phyloP scores from a whole-genome alignment of 2,797 vertebrate species.

The Crocidura indochinensis region DNA sequence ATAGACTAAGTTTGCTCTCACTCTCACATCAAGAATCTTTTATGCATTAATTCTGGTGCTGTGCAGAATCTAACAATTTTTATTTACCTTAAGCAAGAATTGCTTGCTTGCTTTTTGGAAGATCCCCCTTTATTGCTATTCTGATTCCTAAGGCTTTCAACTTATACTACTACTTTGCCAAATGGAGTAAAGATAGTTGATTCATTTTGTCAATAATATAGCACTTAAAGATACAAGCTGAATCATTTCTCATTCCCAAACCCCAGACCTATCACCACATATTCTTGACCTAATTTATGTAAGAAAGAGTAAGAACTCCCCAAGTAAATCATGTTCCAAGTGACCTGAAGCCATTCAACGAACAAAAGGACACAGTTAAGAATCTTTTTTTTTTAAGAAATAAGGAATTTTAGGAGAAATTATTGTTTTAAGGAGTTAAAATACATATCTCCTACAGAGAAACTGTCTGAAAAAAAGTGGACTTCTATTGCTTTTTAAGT shows the following conservation, averaged over 20 bases:
- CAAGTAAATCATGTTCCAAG: neutral
- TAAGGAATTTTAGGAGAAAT: neutral
- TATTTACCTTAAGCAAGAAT: neutral
- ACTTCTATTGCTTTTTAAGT: slow-evolving; percentile 4
- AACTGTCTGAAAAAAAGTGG: neutral
- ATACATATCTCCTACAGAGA: neutral
- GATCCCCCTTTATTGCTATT: neutral
- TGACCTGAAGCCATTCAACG: neutral
- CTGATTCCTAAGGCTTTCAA: neutral
- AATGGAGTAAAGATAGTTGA: neutral
- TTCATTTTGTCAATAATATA: neutral
- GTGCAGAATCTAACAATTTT: neutral
- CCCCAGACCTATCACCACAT: neutral
- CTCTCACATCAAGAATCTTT: neutral
- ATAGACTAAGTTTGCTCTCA: neutral
- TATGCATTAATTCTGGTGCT: neutral
- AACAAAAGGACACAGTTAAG: neutral
- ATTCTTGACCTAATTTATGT: neutral
- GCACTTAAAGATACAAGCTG: neutral
- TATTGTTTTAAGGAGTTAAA: neutral
- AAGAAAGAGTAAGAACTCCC: neutral
- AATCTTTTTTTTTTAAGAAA: neutral
- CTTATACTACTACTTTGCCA: neutral
- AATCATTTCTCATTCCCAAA: neutral
- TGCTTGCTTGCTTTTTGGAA: neutral